Evolutionary conservation across 1,140 invertebrate species (phyloP).

Genomic region (Linepithema humile): DNA sequence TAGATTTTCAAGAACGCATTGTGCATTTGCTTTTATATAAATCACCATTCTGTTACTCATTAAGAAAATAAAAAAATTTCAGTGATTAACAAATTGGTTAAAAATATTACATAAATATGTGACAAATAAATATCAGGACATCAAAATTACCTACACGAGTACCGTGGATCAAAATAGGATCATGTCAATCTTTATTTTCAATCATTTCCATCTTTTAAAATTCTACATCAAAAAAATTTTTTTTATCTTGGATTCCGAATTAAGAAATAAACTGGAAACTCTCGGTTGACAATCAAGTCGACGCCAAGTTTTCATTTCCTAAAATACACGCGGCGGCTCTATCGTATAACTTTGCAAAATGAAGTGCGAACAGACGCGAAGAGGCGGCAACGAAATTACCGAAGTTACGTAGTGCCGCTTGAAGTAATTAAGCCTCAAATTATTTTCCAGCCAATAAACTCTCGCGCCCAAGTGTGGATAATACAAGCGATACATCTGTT

Average conservation of each 20-base stretch:
- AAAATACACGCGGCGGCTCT: neutral
- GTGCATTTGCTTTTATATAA: too few species aligned
- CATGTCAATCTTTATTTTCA: too few species aligned
- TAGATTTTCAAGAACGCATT: too few species aligned
- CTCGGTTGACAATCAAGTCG: neutral
- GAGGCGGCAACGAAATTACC: constrained; percentile 24
- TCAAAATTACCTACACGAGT: too few species aligned
- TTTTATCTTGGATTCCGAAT: neutral
- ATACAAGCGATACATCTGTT: neutral
- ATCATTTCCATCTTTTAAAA: too few species aligned
- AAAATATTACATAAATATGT: neutral
- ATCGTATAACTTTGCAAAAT: constrained; percentile 26
- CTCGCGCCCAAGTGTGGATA: neutral
- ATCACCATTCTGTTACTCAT: too few species aligned
- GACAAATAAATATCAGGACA: neutral
- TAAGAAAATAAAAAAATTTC: neutral
- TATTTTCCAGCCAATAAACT: constrained; percentile 43
- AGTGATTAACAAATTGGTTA: neutral
- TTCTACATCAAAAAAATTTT: neutral
- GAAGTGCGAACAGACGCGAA: constrained; percentile 39
- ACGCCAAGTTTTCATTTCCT: constrained; percentile 30
- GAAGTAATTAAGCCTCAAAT: constrained; percentile 50
- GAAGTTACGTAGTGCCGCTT: constrained; percentile 11
- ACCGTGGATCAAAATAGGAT: too few species aligned
- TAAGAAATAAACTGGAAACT: neutral